phyloP scores from a whole-genome alignment of 2,888 invertebrate genomes.

The Pandemis heparana region DNA sequence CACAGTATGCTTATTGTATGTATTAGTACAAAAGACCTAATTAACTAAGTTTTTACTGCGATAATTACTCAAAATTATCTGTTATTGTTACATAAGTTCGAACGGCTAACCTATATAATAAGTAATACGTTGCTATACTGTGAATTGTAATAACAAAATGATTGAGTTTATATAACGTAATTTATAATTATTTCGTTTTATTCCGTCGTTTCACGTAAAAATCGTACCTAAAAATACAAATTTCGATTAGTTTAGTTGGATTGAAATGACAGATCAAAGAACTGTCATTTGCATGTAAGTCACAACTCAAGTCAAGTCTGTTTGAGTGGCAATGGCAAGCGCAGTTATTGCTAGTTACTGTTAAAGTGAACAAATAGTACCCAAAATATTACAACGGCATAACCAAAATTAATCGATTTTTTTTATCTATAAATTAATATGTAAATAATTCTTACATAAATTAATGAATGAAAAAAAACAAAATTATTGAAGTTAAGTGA shows the following conservation, averaged over 20 bases:
- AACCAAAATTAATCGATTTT: too few species aligned
- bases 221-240: slow-evolving; percentile 61
- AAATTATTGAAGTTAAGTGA: neutral
- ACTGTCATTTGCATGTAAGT: slow-evolving; percentile 50
- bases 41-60: slow-evolving; percentile 46
- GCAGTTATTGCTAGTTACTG: neutral
- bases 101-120: slow-evolving; percentile 75
- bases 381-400: neutral
- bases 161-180: slow-evolving; percentile 20
- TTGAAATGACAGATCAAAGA: slow-evolving; percentile 59
- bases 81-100: slow-evolving; percentile 84
- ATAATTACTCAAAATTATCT: slow-evolving; percentile 56
- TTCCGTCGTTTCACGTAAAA: slow-evolving; percentile 56
- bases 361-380: neutral
- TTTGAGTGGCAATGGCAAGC: slow-evolving; percentile 10
- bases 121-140: slow-evolving; percentile 37
- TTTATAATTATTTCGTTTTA: slow-evolving; percentile 47
- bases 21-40: slow-evolving; percentile 27
- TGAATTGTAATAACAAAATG: slow-evolving; percentile 23
- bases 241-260: slow-evolving; percentile 55
- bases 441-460: neutral
- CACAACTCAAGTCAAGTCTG: neutral
- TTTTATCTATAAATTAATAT: too few species aligned
- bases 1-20: slow-evolving; percentile 27
- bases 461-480: neutral